These are phyloP conservation scores for Trachelus tabidus DNA, from an alignment of 2,888 invertebrate genomes.

Conservation along the genomic window DNA sequence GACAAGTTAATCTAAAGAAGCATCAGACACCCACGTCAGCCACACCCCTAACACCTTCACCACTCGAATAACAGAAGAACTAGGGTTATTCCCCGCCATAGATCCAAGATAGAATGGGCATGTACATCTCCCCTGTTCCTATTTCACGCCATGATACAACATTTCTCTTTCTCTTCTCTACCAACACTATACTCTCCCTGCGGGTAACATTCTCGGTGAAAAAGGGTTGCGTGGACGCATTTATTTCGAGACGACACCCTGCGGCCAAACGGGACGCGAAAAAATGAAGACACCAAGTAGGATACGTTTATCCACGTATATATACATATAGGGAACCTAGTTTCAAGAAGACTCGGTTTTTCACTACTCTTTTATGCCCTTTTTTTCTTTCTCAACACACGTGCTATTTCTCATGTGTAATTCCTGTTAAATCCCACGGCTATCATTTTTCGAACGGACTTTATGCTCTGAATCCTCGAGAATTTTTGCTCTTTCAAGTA, in stretches of 20 bases:
- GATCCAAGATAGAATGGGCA: conserved; percentile 10
- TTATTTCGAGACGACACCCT: conserved; percentile 2
- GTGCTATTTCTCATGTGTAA: neutral
- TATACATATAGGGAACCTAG: neutral
- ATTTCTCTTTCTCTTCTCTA: conserved; percentile 10
- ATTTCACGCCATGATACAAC: conserved; percentile 18
- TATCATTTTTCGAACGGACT: neutral
- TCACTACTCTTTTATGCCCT: neutral
- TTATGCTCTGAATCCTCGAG: neutral
- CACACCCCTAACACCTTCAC: conserved; percentile 12
- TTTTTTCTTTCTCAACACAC: neutral
- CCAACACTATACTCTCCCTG: neutral
- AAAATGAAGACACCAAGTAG: conserved; percentile 1
- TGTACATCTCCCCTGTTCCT: conserved; percentile 13
- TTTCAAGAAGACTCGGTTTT: neutral
- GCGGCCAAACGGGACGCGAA: neutral
- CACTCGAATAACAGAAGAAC: conserved; percentile 1
- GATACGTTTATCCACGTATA: neutral
- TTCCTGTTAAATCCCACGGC: neutral
- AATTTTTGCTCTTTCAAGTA: neutral
- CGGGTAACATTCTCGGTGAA: neutral
- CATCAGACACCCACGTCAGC: conserved; percentile 16
- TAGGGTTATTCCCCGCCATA: neutral
- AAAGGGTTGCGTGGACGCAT: conserved; percentile 7
- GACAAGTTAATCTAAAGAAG: conserved; percentile 22